Evolutionary conservation across 2,888 invertebrate species (phyloP).

Genomic region (Eupithecia subfuscata): DNA sequence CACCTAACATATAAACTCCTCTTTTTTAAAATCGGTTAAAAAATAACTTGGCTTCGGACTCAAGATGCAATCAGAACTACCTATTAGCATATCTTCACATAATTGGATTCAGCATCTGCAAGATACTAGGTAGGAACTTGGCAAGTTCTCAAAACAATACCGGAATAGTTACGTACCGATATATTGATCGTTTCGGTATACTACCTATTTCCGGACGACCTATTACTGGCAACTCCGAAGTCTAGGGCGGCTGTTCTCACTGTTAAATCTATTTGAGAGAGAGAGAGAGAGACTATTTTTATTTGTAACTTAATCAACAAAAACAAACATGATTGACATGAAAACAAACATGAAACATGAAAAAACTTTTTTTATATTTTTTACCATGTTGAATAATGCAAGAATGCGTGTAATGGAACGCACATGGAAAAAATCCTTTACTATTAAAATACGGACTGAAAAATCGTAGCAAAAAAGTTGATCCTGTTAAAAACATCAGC

Average conservation of each 20-base stretch:
- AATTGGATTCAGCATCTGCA: slow-evolving; percentile 8
- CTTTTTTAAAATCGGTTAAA: not conserved
- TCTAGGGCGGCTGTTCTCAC: not conserved
- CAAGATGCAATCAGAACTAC: not conserved
- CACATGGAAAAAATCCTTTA: too few species aligned
- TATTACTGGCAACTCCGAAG: not conserved
- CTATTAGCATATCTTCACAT: not conserved
- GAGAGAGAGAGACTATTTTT: too few species aligned
- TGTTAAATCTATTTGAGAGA: not conserved
- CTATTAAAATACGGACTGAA: too few species aligned
- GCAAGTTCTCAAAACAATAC: slow-evolving; percentile 3
- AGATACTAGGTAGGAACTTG: slow-evolving; percentile 6
- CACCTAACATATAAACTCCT: too few species aligned
- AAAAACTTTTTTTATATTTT: too few species aligned
- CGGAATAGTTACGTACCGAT: not conserved
- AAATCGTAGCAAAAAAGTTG: too few species aligned
- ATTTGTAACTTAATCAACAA: too few species aligned
- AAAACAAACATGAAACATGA: too few species aligned
- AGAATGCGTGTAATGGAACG: too few species aligned
- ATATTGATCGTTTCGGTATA: not conserved
- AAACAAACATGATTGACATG: too few species aligned
- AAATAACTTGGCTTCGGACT: not conserved
- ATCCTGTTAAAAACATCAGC: not conserved
- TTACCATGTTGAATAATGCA: too few species aligned
- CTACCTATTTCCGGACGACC: not conserved